Percentiles rank a stretch among this genome's conserved stretches.
phyloP scores from a whole-genome alignment of 2,113 vertebrate genomes.

The Ondatra zibethicus region DNA sequence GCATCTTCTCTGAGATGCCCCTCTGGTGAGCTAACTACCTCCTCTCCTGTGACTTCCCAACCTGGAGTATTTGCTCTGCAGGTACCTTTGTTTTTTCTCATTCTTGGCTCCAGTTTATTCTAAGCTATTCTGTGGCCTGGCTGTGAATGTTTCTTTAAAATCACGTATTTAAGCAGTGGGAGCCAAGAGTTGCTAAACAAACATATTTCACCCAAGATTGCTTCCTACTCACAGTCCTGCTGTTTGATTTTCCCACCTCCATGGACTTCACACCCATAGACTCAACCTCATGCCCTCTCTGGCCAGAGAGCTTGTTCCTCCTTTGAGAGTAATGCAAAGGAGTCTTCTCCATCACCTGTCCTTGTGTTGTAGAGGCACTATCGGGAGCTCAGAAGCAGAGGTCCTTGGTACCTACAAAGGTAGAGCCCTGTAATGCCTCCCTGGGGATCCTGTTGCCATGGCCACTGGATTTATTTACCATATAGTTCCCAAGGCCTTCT shows the following conservation, averaged over 20 bases:
- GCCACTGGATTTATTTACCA: constrained; percentile 47
- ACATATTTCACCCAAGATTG: constrained; percentile 60
- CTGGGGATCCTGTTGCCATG: constrained; percentile 10
- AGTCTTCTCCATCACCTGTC: not conserved
- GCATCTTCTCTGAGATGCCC: not conserved
- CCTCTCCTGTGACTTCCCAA: constrained; percentile 21
- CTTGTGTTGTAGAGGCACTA: not conserved
- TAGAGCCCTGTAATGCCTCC: not conserved
- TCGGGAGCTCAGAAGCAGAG: not conserved
- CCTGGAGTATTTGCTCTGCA: constrained; percentile 47
- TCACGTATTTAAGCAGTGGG: constrained; percentile 6
- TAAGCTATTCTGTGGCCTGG: constrained; percentile 28
- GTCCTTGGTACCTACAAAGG: not conserved
- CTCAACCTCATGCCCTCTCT: constrained; percentile 49
- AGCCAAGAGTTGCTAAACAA: constrained; percentile 66
- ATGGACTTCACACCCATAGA: not conserved
- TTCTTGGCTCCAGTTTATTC: constrained; percentile 46
- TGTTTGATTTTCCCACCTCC: constrained; percentile 73
- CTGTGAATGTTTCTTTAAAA: constrained; percentile 59
- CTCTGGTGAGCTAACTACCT: not conserved
- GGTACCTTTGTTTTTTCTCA: constrained; percentile 60
- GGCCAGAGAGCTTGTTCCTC: not conserved
- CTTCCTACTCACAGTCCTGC: constrained; percentile 1
- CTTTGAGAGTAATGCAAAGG: not conserved
- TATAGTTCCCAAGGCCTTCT: constrained; percentile 23